phyloP scores from a whole-genome alignment of 2,113 vertebrate species.

The Marmota flaviventris region DNA sequence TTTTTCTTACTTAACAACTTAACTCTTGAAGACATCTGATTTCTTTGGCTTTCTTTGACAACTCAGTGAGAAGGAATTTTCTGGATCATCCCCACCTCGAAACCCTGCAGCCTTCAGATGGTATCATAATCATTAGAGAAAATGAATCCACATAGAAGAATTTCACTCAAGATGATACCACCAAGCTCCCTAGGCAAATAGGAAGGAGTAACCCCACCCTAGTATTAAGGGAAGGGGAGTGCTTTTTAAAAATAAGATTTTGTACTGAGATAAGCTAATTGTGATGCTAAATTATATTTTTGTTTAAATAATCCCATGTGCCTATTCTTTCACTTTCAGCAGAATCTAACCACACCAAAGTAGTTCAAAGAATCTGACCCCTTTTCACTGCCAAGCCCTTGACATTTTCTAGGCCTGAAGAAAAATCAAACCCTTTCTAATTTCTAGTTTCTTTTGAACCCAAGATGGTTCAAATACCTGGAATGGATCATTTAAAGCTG shows the following conservation, averaged over 20 bases:
- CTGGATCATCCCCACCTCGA: constrained; percentile 45
- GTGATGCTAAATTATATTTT: background rate
- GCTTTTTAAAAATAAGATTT: constrained; percentile 15
- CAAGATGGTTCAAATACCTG: background rate
- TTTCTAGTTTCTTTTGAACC: background rate
- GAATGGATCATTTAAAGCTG: background rate
- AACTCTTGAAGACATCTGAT: constrained; percentile 53
- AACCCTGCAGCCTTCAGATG: background rate
- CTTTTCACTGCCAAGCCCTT: background rate
- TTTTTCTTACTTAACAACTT: constrained; percentile 54
- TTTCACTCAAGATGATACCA: background rate
- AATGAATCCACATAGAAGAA: constrained; percentile 51
- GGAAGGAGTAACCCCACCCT: background rate
- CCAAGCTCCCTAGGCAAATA: background rate
- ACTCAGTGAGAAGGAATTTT: constrained; percentile 43
- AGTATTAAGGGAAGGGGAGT: background rate
- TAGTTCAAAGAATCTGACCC: constrained; percentile 17
- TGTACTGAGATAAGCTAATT: background rate
- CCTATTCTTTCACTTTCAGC: background rate
- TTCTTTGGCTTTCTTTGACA: constrained; percentile 48
- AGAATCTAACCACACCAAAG: constrained; percentile 40
- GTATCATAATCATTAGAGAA: background rate
- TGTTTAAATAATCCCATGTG: constrained; percentile 42
- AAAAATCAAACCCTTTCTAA: constrained; percentile 7
- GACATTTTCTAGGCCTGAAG: constrained; percentile 48